Percentiles rank a stretch among this genome's conserved stretches.
These are phyloP conservation scores for Saccostrea glomerata DNA, from an alignment of 1,140 invertebrate genomes.

Conservation along the genomic window DNA sequence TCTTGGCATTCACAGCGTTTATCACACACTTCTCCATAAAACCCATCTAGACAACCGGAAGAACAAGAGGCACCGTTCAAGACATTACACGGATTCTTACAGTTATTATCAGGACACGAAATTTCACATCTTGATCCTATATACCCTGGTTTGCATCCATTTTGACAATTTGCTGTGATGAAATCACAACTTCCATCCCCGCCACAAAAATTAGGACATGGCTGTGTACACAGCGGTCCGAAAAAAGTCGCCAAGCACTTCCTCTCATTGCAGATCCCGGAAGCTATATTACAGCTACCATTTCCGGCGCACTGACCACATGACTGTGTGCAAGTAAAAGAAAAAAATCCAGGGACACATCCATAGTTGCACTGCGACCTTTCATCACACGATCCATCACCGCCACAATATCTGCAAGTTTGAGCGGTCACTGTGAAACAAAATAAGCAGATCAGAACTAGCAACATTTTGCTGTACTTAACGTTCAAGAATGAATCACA, in stretches of 20 bases:
- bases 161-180: not conserved
- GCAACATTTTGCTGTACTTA: not conserved
- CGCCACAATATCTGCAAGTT: not conserved
- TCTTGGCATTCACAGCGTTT: not conserved
- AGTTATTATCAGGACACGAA: not conserved
- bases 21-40: not conserved
- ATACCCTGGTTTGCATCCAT: not conserved
- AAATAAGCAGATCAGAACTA: not conserved
- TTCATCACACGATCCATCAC: not conserved
- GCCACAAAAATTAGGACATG: not conserved
- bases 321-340: not conserved
- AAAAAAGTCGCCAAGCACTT: not conserved
- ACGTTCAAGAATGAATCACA: no score
- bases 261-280: not conserved
- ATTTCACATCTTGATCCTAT: not conserved
- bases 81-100: not conserved
- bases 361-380: not conserved
- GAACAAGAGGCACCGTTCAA: not conserved
- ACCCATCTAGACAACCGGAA: not conserved
- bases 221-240: not conserved
- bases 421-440: not conserved
- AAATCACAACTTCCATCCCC: conserved; percentile 4
- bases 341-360: not conserved
- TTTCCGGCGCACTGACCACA: conserved; percentile 4
- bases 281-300: not conserved